Percentiles rank a stretch among this genome's conserved stretches.
phyloP scores from a whole-genome alignment of 2,797 vertebrate genomes.

The Eremophila alpestris region DNA sequence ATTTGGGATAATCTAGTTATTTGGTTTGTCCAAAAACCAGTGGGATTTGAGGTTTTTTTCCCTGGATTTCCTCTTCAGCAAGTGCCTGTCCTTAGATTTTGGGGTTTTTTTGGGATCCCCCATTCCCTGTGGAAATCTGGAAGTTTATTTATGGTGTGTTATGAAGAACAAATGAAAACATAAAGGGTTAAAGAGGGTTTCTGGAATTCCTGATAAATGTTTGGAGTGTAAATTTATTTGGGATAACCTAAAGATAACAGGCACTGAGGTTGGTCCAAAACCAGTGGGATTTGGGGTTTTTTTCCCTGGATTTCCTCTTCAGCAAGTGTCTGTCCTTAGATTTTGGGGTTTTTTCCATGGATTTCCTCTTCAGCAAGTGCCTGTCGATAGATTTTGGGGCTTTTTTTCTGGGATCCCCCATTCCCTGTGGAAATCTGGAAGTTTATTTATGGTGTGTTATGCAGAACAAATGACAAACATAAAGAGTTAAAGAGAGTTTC shows the following conservation, averaged over 20 bases:
- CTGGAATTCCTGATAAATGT: background rate
- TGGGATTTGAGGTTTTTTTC: background rate
- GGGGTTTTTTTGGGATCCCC: background rate
- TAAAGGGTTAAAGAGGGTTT: background rate
- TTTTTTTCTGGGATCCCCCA: too few species aligned
- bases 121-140: too few species aligned
- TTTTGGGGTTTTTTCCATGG: too few species aligned
- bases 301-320: too few species aligned
- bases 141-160: rapidly evolving
- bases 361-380: too few species aligned
- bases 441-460: too few species aligned
- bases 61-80: background rate
- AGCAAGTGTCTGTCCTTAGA: too few species aligned
- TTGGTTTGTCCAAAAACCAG: background rate
- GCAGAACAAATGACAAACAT: too few species aligned
- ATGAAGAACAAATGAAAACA: background rate
- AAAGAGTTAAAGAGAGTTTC: too few species aligned
- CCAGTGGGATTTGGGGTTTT: too few species aligned
- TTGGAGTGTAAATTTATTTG: background rate
- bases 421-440: too few species aligned
- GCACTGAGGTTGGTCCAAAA: background rate
- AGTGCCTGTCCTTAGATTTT: background rate
- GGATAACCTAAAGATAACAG: background rate
- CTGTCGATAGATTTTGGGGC: too few species aligned
- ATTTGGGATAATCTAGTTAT: background rate